These are phyloP conservation scores for Drosophila nigritarsus DNA, from an alignment of 2,888 invertebrate species.

Conservation along the genomic window DNA sequence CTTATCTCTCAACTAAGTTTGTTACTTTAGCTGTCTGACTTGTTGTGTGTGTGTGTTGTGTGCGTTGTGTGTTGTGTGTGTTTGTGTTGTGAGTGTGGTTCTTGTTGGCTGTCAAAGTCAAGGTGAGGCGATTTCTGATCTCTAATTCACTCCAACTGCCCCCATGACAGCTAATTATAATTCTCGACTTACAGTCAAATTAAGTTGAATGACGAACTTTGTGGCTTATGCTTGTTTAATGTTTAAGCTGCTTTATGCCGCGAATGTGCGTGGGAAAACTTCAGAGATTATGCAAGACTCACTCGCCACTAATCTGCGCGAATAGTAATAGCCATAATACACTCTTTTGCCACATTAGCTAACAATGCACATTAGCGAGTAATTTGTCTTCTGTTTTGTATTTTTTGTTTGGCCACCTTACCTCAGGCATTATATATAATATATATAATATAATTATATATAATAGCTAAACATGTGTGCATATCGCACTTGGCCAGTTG, in stretches of 20 bases:
- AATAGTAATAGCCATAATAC: conserved; percentile 5
- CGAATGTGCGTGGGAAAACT: conserved; percentile 69
- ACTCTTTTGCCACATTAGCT: conserved; percentile 45
- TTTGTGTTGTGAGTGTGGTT: conserved; percentile 11
- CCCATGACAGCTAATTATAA: conserved; percentile 69
- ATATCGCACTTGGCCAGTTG: conserved; percentile 5
- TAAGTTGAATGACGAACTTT: conserved; percentile 57
- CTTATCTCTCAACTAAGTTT: conserved; percentile 66
- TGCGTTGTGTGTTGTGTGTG: background rate
- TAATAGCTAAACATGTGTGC: background rate
- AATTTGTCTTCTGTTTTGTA: conserved; percentile 42
- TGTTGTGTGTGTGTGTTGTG: conserved; percentile 4
- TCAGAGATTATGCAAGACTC: conserved; percentile 52
- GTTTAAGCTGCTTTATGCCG: conserved; percentile 53
- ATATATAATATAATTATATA: too few relatives aligned
- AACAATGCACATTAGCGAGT: conserved; percentile 66
- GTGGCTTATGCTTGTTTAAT: conserved; percentile 1
- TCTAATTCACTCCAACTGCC: conserved; percentile 43
- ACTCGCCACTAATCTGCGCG: conserved; percentile 36
- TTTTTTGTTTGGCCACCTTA: conserved; percentile 13
- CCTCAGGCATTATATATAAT: background rate
- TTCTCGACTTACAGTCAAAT: conserved; percentile 67
- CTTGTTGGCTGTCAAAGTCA: conserved; percentile 70
- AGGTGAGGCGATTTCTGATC: conserved; percentile 61
- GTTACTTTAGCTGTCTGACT: conserved; percentile 35